phyloP scores from a whole-genome alignment of 2,797 vertebrate species.

The Thaleichthys pacificus region DNA sequence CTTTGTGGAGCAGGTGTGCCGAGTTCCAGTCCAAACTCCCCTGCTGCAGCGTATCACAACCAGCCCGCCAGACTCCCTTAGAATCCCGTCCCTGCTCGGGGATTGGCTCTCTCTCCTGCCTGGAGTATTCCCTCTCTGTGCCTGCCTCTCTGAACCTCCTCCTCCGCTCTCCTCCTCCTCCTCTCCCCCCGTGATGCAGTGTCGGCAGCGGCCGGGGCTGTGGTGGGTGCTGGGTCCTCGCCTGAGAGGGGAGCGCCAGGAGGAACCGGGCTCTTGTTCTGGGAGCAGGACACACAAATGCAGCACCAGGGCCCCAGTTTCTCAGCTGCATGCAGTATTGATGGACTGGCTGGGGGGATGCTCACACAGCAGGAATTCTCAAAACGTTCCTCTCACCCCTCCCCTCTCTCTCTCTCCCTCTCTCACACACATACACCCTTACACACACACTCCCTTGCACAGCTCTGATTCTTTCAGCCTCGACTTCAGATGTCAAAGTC shows the following conservation, averaged over 20 bases:
- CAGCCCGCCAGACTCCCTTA: conserved; percentile 45
- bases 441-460: conserved; percentile 32
- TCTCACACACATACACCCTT: not conserved
- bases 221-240: conserved; percentile 38
- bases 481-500: conserved; percentile 59
- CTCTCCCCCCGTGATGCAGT: conserved; percentile 10
- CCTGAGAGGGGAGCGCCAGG: conserved; percentile 28
- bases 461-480: conserved; percentile 51
- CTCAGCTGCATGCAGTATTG: conserved; percentile 85
- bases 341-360: conserved; percentile 86
- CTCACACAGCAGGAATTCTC: conserved; percentile 84
- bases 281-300: conserved; percentile 58
- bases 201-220: conserved; percentile 58
- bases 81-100: conserved; percentile 46
- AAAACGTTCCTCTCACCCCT: conserved; percentile 39
- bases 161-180: conserved; percentile 50
- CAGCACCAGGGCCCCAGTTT: conserved; percentile 74
- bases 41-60: conserved; percentile 60
- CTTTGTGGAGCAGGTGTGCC: conserved; percentile 65
- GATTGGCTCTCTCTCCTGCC: conserved; percentile 37
- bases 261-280: conserved; percentile 60
- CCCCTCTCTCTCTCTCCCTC: conserved; percentile 37
- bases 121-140: conserved; percentile 52
- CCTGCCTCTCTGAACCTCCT: conserved; percentile 43
- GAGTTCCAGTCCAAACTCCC: conserved; percentile 58